Evolutionary conservation across 2,113 vertebrate genomes (phyloP), one percentile per base, ranked within the genome.

Genomic region (Sinocyclocheilus anophthalmus): DNA sequence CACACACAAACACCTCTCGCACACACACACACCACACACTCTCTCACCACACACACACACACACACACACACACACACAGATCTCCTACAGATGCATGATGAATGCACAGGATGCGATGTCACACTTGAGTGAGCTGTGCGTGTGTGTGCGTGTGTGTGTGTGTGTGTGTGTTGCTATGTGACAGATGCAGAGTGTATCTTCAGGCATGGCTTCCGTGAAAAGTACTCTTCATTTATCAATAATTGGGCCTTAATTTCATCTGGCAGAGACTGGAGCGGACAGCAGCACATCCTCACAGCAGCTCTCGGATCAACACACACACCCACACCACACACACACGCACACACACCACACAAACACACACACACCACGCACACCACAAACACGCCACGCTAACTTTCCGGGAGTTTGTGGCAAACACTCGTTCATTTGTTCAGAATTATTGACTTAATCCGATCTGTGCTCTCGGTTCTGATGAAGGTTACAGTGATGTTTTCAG

Each of bases 241-340:
- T 96, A 97, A 97, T 97, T 97, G 96, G 96, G 95, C 94, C 92
- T 95, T 97, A 96, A 96, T 97, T 96, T 96, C 94, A 94, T 97
- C 96, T 96, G 96, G 96, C 96, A 96, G 93, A 86, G 93, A 92
- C 88, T 91, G 91, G 91, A 93, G 93, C 94, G 94, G 91, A 90
- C 90, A 67, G 95, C 92, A 93, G 80, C 72, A 75, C 78, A 80
- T 87, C 87, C 84, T 86, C 39, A 72, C 67, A 2, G 30, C 30
- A 33, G 30, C 30, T 33, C 30, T 33, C 30, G 30, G 2, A 33
- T 33, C 30, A 33, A 33, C 30, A 33, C 30, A 33, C 30, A 30
- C 30, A 18, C 33, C 48, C 39, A 45, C 20, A 42, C 20, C 22
- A n/a, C 16, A 39, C 30, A 24, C 20, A 30, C 30, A 30, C 30